Conservation (phyloP, 2,888 invertebrate species). For the Phytoseiulus persimilis region DNA sequence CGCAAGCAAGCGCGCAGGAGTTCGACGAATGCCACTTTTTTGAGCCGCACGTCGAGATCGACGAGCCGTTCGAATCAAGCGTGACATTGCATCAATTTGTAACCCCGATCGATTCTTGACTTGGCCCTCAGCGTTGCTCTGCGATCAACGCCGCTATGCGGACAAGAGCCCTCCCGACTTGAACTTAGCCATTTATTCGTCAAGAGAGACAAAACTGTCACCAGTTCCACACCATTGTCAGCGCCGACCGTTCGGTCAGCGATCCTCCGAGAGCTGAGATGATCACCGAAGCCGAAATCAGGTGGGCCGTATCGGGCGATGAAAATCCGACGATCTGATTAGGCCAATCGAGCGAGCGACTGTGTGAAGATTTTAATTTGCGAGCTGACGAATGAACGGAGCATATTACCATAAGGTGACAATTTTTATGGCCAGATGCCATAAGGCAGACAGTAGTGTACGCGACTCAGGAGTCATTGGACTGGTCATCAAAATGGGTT, state of each 20-base stretch:
- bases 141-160: background rate
- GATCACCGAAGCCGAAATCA: background rate
- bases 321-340: background rate
- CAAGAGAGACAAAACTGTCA: too few species aligned
- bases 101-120: background rate
- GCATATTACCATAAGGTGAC: background rate
- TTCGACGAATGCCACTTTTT: background rate
- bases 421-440: conserved; percentile 5
- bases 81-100: background rate
- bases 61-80: background rate
- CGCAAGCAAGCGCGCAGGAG: background rate
- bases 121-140: background rate
- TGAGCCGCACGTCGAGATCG: background rate
- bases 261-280: too few species aligned
- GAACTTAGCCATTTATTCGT: too few species aligned
- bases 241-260: too few species aligned
- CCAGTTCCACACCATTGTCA: too few species aligned
- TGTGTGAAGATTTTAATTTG: background rate
- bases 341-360: background rate
- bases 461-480: background rate
- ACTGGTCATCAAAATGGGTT: background rate
- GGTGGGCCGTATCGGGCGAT: background rate
- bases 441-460: background rate
- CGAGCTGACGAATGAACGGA: background rate
- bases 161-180: too few species aligned